These are phyloP conservation scores for Cliona cf. orientalis DNA, from an alignment of 37 sponge, comb jelly and placozoan species.

Conservation along the genomic window DNA sequence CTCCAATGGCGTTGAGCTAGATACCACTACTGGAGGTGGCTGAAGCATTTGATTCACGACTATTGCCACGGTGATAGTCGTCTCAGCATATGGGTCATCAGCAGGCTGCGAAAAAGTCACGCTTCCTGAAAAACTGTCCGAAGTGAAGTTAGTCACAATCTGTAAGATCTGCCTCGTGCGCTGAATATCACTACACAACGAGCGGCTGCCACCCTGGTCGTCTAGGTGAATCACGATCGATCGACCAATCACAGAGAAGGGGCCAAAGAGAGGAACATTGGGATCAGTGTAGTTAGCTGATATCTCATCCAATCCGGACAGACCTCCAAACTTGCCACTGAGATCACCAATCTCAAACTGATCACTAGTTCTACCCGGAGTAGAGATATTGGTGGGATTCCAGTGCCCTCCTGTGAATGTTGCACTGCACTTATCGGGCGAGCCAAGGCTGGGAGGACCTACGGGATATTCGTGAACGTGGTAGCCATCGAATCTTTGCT, in stretches of 20 bases:
- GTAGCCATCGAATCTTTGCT: slow-evolving; percentile 41
- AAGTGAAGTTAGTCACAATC: slow-evolving; percentile 17
- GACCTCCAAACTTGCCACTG: slow-evolving; percentile 76
- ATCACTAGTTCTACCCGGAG: slow-evolving; percentile 57
- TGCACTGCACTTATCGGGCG: background rate
- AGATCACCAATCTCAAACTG: slow-evolving; percentile 77
- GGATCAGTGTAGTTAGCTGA: slow-evolving; percentile 40
- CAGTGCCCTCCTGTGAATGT: slow-evolving; percentile 50
- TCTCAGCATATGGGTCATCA: slow-evolving; percentile 67
- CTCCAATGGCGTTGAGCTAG: background rate
- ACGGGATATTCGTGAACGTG: slow-evolving; percentile 65
- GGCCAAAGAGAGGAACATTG: slow-evolving; percentile 69
- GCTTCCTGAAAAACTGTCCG: slow-evolving; percentile 12
- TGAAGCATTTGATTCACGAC: background rate
- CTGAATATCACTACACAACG: slow-evolving; percentile 64
- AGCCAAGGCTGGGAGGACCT: slow-evolving; percentile 5
- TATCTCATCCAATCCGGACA: slow-evolving; percentile 5
- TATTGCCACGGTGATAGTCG: slow-evolving; percentile 47
- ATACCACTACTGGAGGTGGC: background rate
- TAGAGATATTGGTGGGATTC: slow-evolving; percentile 51
- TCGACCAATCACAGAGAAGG: slow-evolving; percentile 71
- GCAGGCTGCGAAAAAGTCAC: slow-evolving; percentile 63
- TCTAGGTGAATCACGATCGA: slow-evolving; percentile 61
- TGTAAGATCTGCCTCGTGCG: slow-evolving; percentile 1
- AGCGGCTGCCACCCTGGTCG: slow-evolving; percentile 2